phyloP scores from a whole-genome alignment of 2,113 vertebrate species.

The Cervus canadensis region DNA sequence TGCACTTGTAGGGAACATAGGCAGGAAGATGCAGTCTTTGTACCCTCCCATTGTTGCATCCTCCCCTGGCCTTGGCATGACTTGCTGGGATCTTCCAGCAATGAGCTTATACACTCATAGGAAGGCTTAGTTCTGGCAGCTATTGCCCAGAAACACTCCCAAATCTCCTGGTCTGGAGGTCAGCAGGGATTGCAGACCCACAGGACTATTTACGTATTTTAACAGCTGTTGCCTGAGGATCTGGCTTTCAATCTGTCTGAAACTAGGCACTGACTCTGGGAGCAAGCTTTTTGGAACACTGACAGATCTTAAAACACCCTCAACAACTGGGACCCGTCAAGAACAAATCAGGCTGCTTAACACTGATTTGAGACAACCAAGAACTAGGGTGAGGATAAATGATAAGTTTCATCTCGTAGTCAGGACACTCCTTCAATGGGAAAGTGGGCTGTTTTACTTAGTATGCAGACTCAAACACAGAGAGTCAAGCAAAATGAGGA shows the following conservation, averaged over 20 bases:
- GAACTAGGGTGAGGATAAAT: background rate
- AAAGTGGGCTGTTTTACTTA: background rate
- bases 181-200: background rate
- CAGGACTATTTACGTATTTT: background rate
- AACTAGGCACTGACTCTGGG: background rate
- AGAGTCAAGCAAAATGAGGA: background rate
- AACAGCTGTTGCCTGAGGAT: background rate
- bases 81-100: background rate
- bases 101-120: background rate
- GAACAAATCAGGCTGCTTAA: background rate
- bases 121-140: background rate
- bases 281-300: background rate
- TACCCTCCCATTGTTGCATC: background rate
- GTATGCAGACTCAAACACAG: background rate
- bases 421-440: background rate
- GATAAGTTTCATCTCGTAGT: background rate
- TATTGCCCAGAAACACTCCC: background rate
- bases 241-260: background rate
- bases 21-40: background rate
- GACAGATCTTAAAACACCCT: background rate
- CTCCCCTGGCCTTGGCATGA: background rate
- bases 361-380: background rate
- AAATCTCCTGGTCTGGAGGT: background rate
- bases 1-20: background rate
- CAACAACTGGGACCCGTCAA: background rate